Conservation (phyloP, 2,888 invertebrate species). For the Zygogramma bicolorata region DNA sequence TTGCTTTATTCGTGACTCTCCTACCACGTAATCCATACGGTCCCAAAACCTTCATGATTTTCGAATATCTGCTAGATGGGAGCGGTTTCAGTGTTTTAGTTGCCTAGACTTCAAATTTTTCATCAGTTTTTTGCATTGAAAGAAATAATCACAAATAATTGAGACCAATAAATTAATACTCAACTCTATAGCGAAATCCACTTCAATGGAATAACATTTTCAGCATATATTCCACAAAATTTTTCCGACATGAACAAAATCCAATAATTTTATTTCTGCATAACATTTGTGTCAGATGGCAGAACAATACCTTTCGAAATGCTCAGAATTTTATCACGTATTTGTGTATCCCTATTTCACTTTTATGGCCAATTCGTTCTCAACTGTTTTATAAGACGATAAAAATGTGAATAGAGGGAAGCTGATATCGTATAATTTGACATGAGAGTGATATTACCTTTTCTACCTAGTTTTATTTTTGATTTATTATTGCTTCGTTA, state of each 20-base stretch:
- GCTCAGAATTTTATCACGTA: constrained; percentile 7
- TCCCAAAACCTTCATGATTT: too few relatives aligned
- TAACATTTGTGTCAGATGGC: background rate
- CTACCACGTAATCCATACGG: too few relatives aligned
- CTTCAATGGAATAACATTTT: background rate
- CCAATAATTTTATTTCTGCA: background rate
- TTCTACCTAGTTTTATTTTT: constrained; percentile 29
- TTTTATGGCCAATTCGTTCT: constrained; percentile 3
- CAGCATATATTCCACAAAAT: background rate
- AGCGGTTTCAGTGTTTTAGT: too few relatives aligned
- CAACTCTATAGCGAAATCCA: too few relatives aligned
- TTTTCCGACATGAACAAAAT: background rate
- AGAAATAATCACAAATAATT: too few relatives aligned
- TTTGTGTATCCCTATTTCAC: background rate
- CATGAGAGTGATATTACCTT: constrained; percentile 33
- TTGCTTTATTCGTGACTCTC: too few relatives aligned
- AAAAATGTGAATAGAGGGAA: constrained; percentile 29
- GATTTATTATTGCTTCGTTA: constrained; percentile 22
- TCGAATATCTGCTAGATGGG: too few relatives aligned
- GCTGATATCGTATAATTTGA: constrained; percentile 36
- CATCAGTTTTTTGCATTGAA: too few relatives aligned
- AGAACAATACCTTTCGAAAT: background rate
- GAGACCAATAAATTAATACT: too few relatives aligned
- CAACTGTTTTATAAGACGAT: constrained; percentile 20
- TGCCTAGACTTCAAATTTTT: too few relatives aligned